Evolutionary conservation across 2,888 invertebrate genomes (phyloP).

Genomic region (Ophion ellenae): DNA sequence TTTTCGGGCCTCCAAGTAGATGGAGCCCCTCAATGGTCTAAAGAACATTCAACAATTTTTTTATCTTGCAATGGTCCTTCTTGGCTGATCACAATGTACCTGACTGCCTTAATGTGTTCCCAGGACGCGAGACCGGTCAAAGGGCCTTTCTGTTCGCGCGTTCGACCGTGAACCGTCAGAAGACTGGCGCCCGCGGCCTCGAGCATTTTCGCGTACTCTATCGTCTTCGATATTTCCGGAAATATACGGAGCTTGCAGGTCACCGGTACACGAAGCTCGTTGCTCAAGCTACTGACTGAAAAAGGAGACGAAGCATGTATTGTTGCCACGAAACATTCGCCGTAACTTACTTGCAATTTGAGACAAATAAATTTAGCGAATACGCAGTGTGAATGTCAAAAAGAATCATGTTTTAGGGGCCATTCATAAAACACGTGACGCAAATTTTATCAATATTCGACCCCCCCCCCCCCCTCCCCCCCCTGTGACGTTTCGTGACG

Average conservation of each 20-base stretch:
- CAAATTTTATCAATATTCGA: too few species aligned
- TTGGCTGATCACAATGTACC: slow-evolving; percentile 84
- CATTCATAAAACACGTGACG: too few species aligned
- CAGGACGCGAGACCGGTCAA: slow-evolving; percentile 97
- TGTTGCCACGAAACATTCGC: background rate
- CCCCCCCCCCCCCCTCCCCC: too few species aligned
- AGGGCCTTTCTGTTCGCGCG: slow-evolving; percentile 97
- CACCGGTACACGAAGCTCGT: slow-evolving; percentile 92
- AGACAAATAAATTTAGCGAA: background rate
- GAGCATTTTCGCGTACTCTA: slow-evolving; percentile 96
- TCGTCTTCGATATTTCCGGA: slow-evolving; percentile 92
- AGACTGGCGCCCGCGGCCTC: slow-evolving; percentile 96
- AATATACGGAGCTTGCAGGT: slow-evolving; percentile 98
- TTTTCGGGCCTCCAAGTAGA: too few species aligned
- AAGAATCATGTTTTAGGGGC: background rate
- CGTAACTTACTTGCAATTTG: background rate
- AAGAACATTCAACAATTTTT: background rate
- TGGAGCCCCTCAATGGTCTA: background rate
- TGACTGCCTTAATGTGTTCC: slow-evolving; percentile 95
- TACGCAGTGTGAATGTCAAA: background rate
- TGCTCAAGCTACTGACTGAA: slow-evolving; percentile 89
- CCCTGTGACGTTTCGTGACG: too few species aligned
- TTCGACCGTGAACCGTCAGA: slow-evolving; percentile 98
- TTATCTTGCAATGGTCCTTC: background rate
- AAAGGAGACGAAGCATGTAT: slow-evolving; percentile 69